Conservation (phyloP, 2,113 vertebrate genomes). For the Hassar affinis region DNA sequence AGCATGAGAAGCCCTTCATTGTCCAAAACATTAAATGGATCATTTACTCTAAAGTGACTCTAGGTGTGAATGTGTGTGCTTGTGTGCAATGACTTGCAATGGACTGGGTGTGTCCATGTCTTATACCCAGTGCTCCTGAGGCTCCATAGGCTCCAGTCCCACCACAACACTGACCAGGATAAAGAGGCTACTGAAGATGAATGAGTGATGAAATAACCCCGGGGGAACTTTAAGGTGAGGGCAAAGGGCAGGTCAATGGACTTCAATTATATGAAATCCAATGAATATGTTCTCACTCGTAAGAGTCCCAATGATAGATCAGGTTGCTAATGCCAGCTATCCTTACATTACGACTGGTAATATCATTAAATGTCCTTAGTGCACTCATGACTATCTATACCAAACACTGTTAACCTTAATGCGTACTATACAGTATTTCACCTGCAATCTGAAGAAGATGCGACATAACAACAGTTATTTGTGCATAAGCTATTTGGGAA, state of each 20-base stretch:
- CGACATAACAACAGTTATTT: constrained; percentile 12
- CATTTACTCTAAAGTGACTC: too few relatives aligned
- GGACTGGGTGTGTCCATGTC: background rate
- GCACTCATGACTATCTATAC: background rate
- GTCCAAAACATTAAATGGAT: too few relatives aligned
- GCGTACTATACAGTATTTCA: background rate
- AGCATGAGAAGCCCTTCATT: too few relatives aligned
- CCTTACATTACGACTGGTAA: constrained; percentile 15
- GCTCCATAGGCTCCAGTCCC: background rate
- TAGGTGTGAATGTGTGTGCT: background rate
- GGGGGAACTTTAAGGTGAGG: constrained; percentile 2
- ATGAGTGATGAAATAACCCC: background rate
- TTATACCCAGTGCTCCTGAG: background rate
- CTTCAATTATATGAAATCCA: constrained; percentile 26
- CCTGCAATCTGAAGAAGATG: background rate
- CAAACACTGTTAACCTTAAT: background rate
- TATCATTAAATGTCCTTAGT: constrained; percentile 15
- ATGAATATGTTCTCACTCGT: constrained; percentile 26
- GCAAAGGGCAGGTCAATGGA: constrained; percentile 7
- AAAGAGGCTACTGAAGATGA: background rate
- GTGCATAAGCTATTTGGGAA: background rate
- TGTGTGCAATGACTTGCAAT: background rate
- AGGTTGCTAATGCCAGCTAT: constrained; percentile 8
- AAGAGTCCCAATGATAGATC: constrained; percentile 20
- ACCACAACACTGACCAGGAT: background rate